Evolutionary conservation across 2,888 invertebrate species (phyloP).

Genomic region (Papilio demoleus): DNA sequence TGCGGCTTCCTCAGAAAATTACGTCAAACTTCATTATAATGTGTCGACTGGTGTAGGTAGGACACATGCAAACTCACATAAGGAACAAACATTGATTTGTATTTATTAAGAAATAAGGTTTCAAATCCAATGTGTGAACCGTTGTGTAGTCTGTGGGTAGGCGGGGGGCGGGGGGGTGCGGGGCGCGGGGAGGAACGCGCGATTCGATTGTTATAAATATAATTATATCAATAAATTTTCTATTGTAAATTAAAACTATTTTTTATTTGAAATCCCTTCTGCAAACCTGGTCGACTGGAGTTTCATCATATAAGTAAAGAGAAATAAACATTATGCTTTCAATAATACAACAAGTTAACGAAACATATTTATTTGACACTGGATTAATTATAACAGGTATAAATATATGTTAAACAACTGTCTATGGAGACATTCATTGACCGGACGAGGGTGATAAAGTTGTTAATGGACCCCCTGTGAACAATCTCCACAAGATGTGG

Average conservation of each 20-base stretch:
- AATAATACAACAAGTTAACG: not conserved
- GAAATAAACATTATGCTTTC: not conserved
- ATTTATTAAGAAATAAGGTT: too few species aligned
- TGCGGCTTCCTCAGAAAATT: not conserved
- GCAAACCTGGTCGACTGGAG: not conserved
- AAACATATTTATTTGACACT: not conserved
- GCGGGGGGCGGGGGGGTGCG: slow-evolving; percentile 46
- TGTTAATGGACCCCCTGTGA: not conserved
- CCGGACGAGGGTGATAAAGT: not conserved
- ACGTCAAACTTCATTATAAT: not conserved
- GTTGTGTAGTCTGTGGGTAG: slow-evolving; percentile 2
- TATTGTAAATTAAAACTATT: slow-evolving; percentile 63
- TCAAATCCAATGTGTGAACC: too few species aligned
- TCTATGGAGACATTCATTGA: not conserved
- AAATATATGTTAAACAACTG: not conserved
- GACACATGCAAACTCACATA: not conserved
- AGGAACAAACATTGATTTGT: not conserved
- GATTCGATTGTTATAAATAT: slow-evolving; percentile 75
- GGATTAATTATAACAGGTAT: not conserved
- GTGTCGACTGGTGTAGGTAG: not conserved
- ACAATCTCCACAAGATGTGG: not conserved
- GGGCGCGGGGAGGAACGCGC: slow-evolving; percentile 51
- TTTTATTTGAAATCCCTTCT: slow-evolving; percentile 42
- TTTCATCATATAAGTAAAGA: not conserved
- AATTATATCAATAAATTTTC: slow-evolving; percentile 81